phyloP scores from a whole-genome alignment of 1,140 invertebrate genomes.

The Diabrotica virgifera region DNA sequence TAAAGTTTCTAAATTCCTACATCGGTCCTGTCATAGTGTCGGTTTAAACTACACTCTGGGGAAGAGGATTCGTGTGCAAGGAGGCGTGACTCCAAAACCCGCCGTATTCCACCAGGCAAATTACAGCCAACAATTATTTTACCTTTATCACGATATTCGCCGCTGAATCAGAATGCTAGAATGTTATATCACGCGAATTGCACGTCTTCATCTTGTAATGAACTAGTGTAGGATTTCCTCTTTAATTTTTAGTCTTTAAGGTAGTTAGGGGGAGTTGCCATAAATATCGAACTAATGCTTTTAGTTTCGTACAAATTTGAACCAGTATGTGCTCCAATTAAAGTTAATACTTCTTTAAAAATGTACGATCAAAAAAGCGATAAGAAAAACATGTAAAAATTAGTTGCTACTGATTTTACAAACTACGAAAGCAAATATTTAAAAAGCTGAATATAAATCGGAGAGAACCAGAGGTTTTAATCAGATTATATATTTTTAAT shows the following conservation, averaged over 20 bases:
- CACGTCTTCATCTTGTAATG: slow-evolving; percentile 33
- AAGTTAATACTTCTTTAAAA: no score
- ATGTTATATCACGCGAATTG: slow-evolving; percentile 36
- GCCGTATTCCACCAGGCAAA: slow-evolving; percentile 27
- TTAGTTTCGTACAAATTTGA: no score
- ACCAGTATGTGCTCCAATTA: no score
- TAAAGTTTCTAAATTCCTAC: not conserved
- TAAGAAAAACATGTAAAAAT: no score
- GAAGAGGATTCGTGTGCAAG: slow-evolving; percentile 30
- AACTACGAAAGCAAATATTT: no score
- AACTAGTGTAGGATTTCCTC: slow-evolving; percentile 11
- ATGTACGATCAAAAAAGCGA: no score
- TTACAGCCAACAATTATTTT: slow-evolving; percentile 38
- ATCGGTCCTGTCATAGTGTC: slow-evolving; percentile 2
- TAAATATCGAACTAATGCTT: no score
- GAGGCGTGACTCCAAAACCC: slow-evolving; percentile 27
- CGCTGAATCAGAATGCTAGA: slow-evolving; percentile 29
- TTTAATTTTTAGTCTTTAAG: not conserved
- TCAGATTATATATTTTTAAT: no score
- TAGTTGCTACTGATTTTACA: no score
- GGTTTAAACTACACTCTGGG: slow-evolving; percentile 21
- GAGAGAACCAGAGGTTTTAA: no score
- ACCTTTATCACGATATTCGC: slow-evolving; percentile 37
- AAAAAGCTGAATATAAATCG: no score
- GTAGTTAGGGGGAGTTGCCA: no score